These are phyloP conservation scores for Alcedo quadribrachys DNA, from an alignment of 2,797 vertebrate species.

Conservation along the genomic window DNA sequence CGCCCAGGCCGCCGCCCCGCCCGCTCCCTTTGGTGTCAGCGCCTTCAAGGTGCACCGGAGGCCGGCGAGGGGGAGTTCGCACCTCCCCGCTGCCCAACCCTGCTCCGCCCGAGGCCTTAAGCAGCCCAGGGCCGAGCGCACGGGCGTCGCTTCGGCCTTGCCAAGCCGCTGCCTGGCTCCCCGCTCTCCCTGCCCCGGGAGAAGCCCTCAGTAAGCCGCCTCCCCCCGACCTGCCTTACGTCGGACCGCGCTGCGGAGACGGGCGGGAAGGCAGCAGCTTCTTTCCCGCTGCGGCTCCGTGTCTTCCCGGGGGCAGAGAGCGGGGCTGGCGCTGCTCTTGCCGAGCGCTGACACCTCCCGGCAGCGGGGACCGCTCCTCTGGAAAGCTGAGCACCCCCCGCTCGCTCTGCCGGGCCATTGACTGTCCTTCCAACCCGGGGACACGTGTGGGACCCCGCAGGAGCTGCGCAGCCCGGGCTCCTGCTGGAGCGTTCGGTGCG, in stretches of 20 bases:
- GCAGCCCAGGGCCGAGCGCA: background rate
- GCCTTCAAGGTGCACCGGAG: no score
- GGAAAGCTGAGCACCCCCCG: fast-evolving
- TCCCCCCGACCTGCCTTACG: background rate
- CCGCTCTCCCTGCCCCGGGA: background rate
- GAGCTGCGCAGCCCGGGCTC: fast-evolving
- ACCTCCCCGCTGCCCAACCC: no score
- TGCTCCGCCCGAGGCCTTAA: background rate
- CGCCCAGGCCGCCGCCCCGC: background rate
- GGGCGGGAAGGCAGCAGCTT: background rate
- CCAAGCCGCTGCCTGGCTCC: background rate
- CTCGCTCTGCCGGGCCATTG: fast-evolving
- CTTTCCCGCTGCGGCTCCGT: background rate
- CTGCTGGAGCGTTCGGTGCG: fast-evolving
- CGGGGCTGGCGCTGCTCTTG: background rate
- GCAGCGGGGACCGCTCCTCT: background rate
- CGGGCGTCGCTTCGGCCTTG: background rate
- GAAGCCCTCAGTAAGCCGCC: background rate
- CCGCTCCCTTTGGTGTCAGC: background rate
- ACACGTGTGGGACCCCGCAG: fast-evolving
- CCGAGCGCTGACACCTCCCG: background rate
- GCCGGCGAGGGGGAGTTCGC: background rate
- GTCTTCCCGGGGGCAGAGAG: background rate
- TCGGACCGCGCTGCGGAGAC: background rate
- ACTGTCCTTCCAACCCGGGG: fast-evolving